Evolutionary conservation across 2,797 vertebrate species (phyloP).

Genomic region (Lithobates sylvaticus): DNA sequence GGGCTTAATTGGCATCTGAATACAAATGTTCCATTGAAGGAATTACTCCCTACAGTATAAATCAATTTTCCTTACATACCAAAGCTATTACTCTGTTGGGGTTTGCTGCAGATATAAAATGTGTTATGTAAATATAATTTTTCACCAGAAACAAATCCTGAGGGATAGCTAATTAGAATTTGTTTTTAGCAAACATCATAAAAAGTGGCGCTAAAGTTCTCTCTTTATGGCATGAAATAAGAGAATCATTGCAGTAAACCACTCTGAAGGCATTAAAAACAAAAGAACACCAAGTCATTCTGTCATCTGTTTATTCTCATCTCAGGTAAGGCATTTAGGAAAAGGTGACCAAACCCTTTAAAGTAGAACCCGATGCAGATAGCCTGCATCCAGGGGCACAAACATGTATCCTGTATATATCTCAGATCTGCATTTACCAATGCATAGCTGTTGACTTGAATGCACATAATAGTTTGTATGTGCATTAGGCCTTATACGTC

Average conservation of each 20-base stretch:
- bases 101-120: conserved; percentile 50
- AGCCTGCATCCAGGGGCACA: too few species aligned
- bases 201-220: conserved; percentile 39
- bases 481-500: too few species aligned
- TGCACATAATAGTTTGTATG: too few species aligned
- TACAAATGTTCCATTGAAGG: conserved; percentile 44
- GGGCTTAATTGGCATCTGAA: conserved; percentile 58
- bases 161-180: conserved; percentile 48
- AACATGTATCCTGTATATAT: too few species aligned
- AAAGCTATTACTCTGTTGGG: conserved; percentile 57
- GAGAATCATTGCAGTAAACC: conserved; percentile 6
- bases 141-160: conserved; percentile 51
- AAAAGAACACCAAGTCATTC: background rate
- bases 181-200: conserved; percentile 37
- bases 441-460: too few species aligned
- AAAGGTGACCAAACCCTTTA: background rate
- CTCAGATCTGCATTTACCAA: too few species aligned
- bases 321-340: background rate
- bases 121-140: conserved; percentile 59
- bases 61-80: conserved; percentile 59
- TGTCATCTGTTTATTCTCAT: background rate
- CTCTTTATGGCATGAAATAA: conserved; percentile 39
- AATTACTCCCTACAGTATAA: conserved; percentile 59
- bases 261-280: background rate
- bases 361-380: background rate